Conservation (phyloP, 2,113 vertebrate genomes). For the Gnathonemus longibarbis region DNA sequence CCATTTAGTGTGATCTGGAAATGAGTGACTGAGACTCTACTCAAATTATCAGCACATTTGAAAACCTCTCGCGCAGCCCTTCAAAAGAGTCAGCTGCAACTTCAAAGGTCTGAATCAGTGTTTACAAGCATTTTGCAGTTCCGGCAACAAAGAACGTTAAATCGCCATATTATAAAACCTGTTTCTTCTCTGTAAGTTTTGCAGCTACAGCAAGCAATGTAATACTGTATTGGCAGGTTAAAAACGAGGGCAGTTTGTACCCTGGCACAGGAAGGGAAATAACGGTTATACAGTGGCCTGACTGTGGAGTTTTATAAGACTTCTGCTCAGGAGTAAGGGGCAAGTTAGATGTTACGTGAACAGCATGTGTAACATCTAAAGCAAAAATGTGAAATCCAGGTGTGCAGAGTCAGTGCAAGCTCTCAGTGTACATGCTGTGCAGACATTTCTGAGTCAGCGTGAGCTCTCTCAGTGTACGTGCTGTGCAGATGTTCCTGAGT, state of each 20-base stretch:
- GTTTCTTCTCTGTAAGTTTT: not conserved
- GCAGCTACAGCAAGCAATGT: not conserved
- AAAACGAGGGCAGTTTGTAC: not conserved
- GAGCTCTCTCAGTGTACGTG: not conserved
- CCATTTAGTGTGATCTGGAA: not conserved
- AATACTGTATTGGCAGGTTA: not conserved
- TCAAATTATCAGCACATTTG: not conserved
- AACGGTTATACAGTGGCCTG: not conserved
- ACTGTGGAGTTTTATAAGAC: not conserved
- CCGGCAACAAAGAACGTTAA: slow-evolving; percentile 13
- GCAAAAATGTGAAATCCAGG: not conserved
- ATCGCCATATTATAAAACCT: not conserved
- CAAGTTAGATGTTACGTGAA: not conserved
- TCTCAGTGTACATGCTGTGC: not conserved
- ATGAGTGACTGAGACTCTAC: not conserved
- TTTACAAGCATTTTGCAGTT: slow-evolving; percentile 10
- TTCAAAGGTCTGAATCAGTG: slow-evolving; percentile 6
- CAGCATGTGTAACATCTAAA: not conserved
- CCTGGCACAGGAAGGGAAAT: not conserved
- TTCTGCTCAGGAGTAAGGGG: not conserved
- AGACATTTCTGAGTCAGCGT: not conserved
- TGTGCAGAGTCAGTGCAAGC: not conserved
- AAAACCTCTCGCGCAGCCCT: not conserved
- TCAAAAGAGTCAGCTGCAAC: slow-evolving; percentile 5
- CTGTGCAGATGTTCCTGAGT: not conserved